Evolutionary conservation across 2,888 invertebrate genomes (phyloP).

Genomic region (Nomada hirtipes): DNA sequence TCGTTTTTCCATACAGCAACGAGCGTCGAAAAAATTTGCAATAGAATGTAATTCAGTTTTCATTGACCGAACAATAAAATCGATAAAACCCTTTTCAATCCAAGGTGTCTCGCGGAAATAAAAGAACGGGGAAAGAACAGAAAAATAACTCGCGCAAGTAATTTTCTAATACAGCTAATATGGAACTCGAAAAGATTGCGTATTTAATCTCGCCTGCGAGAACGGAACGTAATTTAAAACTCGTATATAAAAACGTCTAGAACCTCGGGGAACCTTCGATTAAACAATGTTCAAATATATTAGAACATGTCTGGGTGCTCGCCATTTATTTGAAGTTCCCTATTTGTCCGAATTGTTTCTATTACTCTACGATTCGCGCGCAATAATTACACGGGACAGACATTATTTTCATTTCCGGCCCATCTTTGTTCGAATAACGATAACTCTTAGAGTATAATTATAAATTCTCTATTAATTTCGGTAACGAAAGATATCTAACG

Average conservation of each 20-base stretch:
- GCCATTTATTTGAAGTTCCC: conserved; percentile 1
- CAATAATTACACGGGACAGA: no score
- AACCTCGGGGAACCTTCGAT: conserved; percentile 28
- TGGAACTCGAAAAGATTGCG: conserved; percentile 36
- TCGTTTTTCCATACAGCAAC: background rate
- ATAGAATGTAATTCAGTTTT: background rate
- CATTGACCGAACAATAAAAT: conserved; percentile 24
- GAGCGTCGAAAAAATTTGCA: conserved; percentile 2
- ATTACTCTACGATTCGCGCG: no score
- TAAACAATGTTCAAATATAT: background rate
- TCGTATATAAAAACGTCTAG: conserved; percentile 41
- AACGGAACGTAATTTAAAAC: conserved; percentile 62
- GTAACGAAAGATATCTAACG: background rate
- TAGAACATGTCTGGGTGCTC: conserved; percentile 14
- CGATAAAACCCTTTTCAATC: conserved; percentile 25
- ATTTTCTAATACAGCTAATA: conserved; percentile 25
- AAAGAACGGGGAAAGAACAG: conserved; percentile 17
- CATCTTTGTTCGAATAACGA: no score
- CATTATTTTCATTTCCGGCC: background rate
- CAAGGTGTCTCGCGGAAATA: conserved; percentile 36
- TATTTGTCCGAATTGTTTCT: no score
- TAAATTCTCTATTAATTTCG: background rate
- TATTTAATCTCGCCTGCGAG: conserved; percentile 78
- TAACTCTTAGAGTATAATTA: no score
- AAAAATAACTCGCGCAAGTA: conserved; percentile 19